Base-by-base conservation (phyloP, 2,113 vertebrate genomes). In the Mus spicilegus region DNA sequence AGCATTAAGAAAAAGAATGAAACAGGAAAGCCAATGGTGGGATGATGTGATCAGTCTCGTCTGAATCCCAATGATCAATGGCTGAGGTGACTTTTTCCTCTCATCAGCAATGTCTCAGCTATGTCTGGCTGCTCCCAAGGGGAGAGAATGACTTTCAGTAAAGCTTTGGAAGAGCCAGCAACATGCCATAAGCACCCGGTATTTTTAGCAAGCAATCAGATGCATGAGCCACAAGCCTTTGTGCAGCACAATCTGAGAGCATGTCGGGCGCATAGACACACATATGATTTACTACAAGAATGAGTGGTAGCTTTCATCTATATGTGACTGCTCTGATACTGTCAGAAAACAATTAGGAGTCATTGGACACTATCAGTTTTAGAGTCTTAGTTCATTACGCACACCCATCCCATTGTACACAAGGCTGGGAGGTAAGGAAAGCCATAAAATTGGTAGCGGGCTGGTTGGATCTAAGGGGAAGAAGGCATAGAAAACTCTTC, bases 181-280 rank as follows among this genome's bases (percentile, higher is more conserved):
- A 88, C n/a, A 49, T 42, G 51, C 51, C 76, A 22, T 76, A 76
- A 84, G 51, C 39, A 16, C 82, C 78, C 88, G 70, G 69, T 92
- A 93, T 87, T 96, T 96, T 96, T 96, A 97, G 75, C 67, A 85
- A 89, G 67, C n/a, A 67, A 12, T 87, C 56, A 93, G 65, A 95
- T 72, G 30, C 70, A 80, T 36, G 17, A 84, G 82, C 63, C 87
- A 67, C 65, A 69, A 49, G 42, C 88, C 65, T 94, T 97, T 80
- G 84, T 81, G 80, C 77, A 91, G 75, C 51, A 69, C 30, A 80
- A 91, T 75, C 56, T 93, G n/a, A 96, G 82, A 67, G 86, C 69
- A 78, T 54, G 14, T 76, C 56, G 24, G 12, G 92, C 75, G 36
- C 54, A 76, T 77, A 93, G 42, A 58, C 17, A 56, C 33, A 61